These are phyloP conservation scores for Pycnonotus jocosus DNA, from an alignment of 2,113 vertebrate genomes.

Conservation along the genomic window DNA sequence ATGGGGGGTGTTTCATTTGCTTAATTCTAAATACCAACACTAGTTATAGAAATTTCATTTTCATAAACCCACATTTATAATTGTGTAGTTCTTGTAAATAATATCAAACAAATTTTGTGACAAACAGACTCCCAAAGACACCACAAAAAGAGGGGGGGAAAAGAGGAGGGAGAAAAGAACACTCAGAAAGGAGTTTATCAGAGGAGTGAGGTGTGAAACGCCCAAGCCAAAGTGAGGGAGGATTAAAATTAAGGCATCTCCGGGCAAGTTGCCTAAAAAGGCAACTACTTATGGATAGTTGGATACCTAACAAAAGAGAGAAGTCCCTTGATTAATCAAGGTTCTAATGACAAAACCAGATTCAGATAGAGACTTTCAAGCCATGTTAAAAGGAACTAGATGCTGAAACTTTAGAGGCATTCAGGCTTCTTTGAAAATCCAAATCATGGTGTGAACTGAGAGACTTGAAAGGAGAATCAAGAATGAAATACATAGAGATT, in stretches of 20 bases:
- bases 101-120: background rate
- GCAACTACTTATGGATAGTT: background rate
- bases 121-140: background rate
- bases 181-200: background rate
- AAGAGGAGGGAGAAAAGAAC: background rate
- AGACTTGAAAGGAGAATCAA: background rate
- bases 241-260: background rate
- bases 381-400: background rate
- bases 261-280: background rate
- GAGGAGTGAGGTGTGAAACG: background rate
- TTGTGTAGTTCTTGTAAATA: background rate
- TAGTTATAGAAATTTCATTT: background rate
- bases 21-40: background rate
- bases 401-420: background rate
- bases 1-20: fast-evolving
- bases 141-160: background rate
- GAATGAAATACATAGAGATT: background rate
- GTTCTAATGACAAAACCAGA: background rate
- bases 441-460: background rate
- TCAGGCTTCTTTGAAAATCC: background rate
- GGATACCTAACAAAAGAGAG: background rate
- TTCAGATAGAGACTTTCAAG: background rate
- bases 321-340: background rate
- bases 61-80: background rate
- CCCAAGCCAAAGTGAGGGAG: background rate